Evolutionary conservation across 2,888 invertebrate genomes (phyloP), one percentile per base, ranked within the genome.

Genomic region (Subacronicta megacephala): DNA sequence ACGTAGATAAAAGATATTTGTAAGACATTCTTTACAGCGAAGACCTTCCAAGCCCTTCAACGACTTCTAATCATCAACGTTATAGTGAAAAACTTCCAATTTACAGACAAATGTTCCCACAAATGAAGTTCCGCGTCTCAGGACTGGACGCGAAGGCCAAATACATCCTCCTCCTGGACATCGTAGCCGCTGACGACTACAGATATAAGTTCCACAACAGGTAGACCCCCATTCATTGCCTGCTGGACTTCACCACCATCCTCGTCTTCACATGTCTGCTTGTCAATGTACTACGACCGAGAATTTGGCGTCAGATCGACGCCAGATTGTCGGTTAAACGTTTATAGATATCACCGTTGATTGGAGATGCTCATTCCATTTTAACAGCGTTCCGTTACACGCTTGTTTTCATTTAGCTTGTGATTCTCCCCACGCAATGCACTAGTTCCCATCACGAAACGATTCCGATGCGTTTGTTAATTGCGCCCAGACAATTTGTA

Each of bases 21-120:
- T 56, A 15, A 29, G 9, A 10, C 0, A 16, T 53, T 46, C 3
- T 33, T 61, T 59, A 29, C 70, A 69, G 70, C 44, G 40, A 43
- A 17, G 26, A 26, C 26, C 3, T n/a, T 35, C 10, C 9, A 33
- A 57, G 13, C 6, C 10, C 20, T 52, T 36, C 13, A 36, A 35
- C 1, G 17, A 35, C 10, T 54, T 45, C 15, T 31, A 36, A 46
- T 15, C 12, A 16, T 36, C 23, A 10, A 23, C 53, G 43, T 52
- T 59, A 66, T 66, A 77, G 70, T 68, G 37, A 62, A 55, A 61
- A 58, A 68, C 82, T 87, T 90, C 81, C 81, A 65, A 82, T 88
- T 95, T 97, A 71, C 97, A 99, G 99, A 96, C 98, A 99, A 96
- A 99, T 99, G 98, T 99, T 99, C 95, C 99, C 99, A 86, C 99